These are phyloP conservation scores for Lophius americanus DNA, from an alignment of 2,797 vertebrate species.

Conservation along the genomic window DNA sequence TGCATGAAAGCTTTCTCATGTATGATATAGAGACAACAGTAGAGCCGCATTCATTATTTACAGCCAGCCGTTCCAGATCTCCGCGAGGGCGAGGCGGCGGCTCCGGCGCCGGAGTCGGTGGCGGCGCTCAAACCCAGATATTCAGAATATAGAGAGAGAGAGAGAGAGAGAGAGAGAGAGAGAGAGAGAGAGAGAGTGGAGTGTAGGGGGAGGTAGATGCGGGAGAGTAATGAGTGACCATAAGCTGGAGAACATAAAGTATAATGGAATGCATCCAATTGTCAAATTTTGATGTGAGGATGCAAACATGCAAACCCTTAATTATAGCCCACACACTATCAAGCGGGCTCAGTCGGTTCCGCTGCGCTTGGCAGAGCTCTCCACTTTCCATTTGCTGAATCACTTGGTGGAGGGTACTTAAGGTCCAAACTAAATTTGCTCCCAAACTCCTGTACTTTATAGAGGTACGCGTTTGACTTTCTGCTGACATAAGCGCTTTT, in stretches of 20 bases:
- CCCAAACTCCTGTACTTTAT: constrained; percentile 39
- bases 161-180: no score
- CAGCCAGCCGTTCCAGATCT: constrained; percentile 42
- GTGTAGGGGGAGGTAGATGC: no score
- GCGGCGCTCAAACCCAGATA: constrained; percentile 28
- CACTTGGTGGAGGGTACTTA: constrained; percentile 51
- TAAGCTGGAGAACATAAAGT: constrained; percentile 12
- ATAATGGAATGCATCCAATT: constrained; percentile 33
- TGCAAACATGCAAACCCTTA: constrained; percentile 33
- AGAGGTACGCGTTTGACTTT: constrained; percentile 40
- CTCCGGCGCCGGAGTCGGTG: constrained; percentile 18
- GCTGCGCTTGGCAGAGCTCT: constrained; percentile 60
- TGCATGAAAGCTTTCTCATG: constrained; percentile 81
- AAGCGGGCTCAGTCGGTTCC: constrained; percentile 48
- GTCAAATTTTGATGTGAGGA: constrained; percentile 42
- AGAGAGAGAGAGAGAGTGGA: no score
- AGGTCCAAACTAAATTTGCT: constrained; percentile 52
- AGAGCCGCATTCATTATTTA: constrained; percentile 75
- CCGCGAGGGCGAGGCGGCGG: constrained; percentile 4
- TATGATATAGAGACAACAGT: constrained; percentile 69
- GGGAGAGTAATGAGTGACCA: constrained; percentile 39
- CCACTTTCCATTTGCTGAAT: constrained; percentile 64
- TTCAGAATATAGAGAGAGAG: constrained; percentile 44
- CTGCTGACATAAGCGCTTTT: constrained; percentile 8
- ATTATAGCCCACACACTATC: constrained; percentile 46